These are phyloP conservation scores for Rhinoptilus africanus DNA, from an alignment of 2,113 vertebrate species.

Conservation along the genomic window DNA sequence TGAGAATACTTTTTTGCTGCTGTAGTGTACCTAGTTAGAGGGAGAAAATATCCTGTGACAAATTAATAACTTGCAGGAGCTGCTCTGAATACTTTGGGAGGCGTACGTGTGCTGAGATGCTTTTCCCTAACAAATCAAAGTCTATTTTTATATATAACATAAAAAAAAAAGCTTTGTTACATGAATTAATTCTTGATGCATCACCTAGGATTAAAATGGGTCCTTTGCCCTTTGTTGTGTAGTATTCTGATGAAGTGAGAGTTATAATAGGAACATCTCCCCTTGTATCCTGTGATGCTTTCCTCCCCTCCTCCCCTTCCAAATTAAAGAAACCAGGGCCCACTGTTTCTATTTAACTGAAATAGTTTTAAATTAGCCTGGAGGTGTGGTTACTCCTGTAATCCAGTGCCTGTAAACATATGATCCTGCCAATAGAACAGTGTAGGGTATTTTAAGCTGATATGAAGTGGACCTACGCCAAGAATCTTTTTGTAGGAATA, in stretches of 20 bases:
- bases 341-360: slow-evolving; percentile 48
- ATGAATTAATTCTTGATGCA: not conserved
- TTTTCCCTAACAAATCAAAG: not conserved
- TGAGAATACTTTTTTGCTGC: not conserved
- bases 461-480: slow-evolving; percentile 12
- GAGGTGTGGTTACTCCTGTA: slow-evolving; percentile 54
- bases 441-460: slow-evolving; percentile 39
- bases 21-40: not conserved
- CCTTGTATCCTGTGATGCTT: not conserved
- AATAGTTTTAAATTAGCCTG: slow-evolving; percentile 50
- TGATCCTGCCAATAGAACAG: slow-evolving; percentile 6
- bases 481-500: slow-evolving; percentile 35
- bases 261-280: not conserved
- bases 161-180: not conserved
- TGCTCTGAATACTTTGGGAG: not conserved
- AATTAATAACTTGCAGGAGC: not conserved
- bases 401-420: slow-evolving; percentile 48
- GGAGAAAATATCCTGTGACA: not conserved
- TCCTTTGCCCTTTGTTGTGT: not conserved
- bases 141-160: not conserved
- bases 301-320: not conserved
- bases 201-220: not conserved
- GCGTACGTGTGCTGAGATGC: not conserved
- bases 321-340: not conserved
- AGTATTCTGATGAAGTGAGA: not conserved